Conservation (phyloP, 2,888 invertebrate genomes). For the Torymus texanus region DNA sequence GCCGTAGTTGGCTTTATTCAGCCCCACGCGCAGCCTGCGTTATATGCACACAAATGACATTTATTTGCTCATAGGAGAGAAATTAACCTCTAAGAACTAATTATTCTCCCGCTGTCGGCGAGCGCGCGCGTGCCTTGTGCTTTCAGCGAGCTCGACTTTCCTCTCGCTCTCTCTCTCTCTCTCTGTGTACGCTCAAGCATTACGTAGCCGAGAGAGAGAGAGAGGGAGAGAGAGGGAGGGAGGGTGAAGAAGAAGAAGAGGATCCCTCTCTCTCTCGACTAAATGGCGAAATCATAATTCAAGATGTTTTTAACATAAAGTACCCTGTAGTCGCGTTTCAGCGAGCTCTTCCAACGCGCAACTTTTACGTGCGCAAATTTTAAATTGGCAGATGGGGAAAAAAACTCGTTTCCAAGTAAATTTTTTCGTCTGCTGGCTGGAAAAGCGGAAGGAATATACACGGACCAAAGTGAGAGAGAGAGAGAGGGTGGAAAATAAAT, state of each 20-base stretch:
- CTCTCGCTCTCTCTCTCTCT: too few species aligned
- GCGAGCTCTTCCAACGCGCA: background rate
- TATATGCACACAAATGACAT: slow-evolving; percentile 11
- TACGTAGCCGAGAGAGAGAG: too few species aligned
- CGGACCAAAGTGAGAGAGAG: background rate
- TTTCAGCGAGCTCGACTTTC: background rate
- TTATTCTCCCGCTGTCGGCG: background rate
- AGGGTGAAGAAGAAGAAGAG: background rate
- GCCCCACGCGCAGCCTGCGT: background rate
- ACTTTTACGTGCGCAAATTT: background rate
- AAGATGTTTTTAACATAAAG: background rate
- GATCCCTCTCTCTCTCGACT: background rate
- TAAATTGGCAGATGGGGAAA: background rate
- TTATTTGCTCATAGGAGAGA: slow-evolving; percentile 25
- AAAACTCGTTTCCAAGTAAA: background rate
- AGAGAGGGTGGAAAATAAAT: background rate
- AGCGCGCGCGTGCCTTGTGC: background rate
- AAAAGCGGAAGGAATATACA: too few species aligned
- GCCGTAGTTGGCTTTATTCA: background rate
- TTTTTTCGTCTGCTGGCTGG: background rate
- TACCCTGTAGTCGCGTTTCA: too few species aligned
- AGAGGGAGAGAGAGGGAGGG: too few species aligned
- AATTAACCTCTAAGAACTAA: slow-evolving; percentile 28
- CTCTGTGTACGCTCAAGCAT: background rate
- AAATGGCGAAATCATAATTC: slow-evolving; percentile 11